Conservation (phyloP, 2,113 vertebrate genomes). For the Zosterops hypoxanthus region DNA sequence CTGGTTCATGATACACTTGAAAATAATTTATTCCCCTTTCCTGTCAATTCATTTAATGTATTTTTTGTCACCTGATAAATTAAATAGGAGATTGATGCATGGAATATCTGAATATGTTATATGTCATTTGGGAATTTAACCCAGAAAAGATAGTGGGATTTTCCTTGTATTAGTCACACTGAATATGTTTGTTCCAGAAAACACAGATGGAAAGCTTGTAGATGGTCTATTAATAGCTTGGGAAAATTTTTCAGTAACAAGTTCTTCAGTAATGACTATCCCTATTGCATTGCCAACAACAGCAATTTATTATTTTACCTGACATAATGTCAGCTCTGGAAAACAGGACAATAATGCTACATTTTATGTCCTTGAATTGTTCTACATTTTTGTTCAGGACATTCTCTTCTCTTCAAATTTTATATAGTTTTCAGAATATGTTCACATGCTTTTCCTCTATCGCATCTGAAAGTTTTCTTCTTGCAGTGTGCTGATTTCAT, state of each 20-base stretch:
- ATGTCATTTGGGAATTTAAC: neutral
- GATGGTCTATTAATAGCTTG: conserved; percentile 46
- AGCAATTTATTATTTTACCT: conserved; percentile 46
- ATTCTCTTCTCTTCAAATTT: neutral
- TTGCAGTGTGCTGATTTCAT: neutral
- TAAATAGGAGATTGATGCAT: conserved; percentile 2
- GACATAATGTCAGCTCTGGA: neutral
- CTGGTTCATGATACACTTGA: neutral
- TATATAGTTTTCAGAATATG: neutral
- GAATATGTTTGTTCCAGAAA: conserved; percentile 56
- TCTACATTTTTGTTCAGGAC: neutral
- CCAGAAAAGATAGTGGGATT: conserved; percentile 47
- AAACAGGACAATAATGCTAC: neutral
- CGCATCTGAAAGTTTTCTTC: neutral
- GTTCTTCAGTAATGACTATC: conserved; percentile 21
- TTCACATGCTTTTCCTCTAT: neutral
- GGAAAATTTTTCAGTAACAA: conserved; percentile 44
- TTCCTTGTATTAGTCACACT: conserved; percentile 67
- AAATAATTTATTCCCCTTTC: conserved; percentile 5
- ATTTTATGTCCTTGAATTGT: neutral
- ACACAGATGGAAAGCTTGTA: conserved; percentile 62
- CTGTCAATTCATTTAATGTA: neutral
- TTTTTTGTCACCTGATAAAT: conserved; percentile 29
- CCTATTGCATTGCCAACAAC: conserved; percentile 1
- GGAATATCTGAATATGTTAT: conserved; percentile 41